Percentiles rank a stretch among this genome's conserved stretches.
These are phyloP conservation scores for Mya arenaria DNA, from an alignment of 1,140 invertebrate species.

Conservation along the genomic window DNA sequence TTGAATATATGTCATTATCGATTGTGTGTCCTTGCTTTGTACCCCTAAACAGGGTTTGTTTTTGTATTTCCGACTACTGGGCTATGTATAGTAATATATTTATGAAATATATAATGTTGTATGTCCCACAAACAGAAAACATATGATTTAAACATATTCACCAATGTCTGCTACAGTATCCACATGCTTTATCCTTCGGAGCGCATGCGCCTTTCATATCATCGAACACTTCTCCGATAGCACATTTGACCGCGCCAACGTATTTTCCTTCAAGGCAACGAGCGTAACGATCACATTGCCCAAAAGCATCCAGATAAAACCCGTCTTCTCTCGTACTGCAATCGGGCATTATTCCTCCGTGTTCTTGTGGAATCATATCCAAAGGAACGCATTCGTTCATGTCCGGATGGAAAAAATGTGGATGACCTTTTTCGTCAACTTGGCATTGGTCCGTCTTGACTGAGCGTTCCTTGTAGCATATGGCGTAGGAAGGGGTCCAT, in stretches of 20 bases:
- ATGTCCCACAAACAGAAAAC: neutral
- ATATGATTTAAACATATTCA: neutral
- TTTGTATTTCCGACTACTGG: too few relatives aligned
- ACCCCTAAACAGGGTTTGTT: too few relatives aligned
- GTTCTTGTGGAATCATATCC: conserved; percentile 48
- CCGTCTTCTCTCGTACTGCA: conserved; percentile 46
- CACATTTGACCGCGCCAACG: conserved; percentile 19
- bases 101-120: too few relatives aligned
- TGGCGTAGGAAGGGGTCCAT: conserved; percentile 53
- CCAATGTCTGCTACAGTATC: conserved; percentile 24
- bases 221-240: conserved; percentile 32
- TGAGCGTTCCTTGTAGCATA: conserved; percentile 56
- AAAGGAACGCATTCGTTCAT: conserved; percentile 38
- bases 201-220: neutral
- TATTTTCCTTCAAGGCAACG: conserved; percentile 41
- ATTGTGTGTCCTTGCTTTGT: too few relatives aligned
- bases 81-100: too few relatives aligned
- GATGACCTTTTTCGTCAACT: neutral
- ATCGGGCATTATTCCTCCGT: conserved; percentile 51
- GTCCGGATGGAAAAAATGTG: conserved; percentile 41
- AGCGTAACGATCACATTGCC: conserved; percentile 42
- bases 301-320: conserved; percentile 49
- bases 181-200: conserved; percentile 18
- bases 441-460: conserved; percentile 37
- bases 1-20: too few relatives aligned